Conservation (phyloP, 1,140 invertebrate species). For the Gonioctena quinquepunctata region DNA sequence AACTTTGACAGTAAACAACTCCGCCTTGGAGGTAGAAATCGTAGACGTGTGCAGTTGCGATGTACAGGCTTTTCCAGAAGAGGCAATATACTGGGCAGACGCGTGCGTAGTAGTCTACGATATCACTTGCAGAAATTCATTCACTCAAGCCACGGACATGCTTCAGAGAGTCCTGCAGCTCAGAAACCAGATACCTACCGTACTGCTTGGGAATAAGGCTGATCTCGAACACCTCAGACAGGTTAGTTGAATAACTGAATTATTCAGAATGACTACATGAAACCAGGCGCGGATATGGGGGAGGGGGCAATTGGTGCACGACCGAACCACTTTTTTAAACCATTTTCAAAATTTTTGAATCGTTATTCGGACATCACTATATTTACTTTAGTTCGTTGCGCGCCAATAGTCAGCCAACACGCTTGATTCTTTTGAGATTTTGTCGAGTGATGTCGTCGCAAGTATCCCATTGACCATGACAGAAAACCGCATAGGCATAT, state of each 20-base stretch:
- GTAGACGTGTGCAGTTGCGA: conserved; percentile 70
- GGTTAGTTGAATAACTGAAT: conserved; percentile 61
- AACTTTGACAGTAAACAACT: conserved; percentile 71
- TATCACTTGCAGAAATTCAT: conserved; percentile 72
- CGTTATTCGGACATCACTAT: too few relatives aligned
- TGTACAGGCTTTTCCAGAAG: conserved; percentile 57
- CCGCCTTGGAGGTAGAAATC: conserved; percentile 73
- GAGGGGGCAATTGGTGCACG: too few relatives aligned
- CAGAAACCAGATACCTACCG: conserved; percentile 62
- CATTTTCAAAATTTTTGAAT: too few relatives aligned
- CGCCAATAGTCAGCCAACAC: too few relatives aligned
- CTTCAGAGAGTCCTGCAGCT: conserved; percentile 64
- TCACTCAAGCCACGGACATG: conserved; percentile 68
- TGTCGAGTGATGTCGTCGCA: too few relatives aligned
- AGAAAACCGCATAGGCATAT: too few relatives aligned
- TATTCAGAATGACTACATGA: too few relatives aligned
- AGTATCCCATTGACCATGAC: too few relatives aligned
- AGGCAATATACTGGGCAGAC: conserved; percentile 74
- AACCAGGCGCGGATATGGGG: too few relatives aligned
- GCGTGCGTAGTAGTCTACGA: conserved; percentile 80
- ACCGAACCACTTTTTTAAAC: too few relatives aligned
- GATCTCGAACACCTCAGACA: conserved; percentile 77
- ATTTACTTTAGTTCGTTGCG: too few relatives aligned
- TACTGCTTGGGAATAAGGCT: conserved; percentile 74
- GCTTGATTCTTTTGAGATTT: too few relatives aligned